These are phyloP conservation scores for Ophiothrix spiculata DNA, from an alignment of 35 echinoderm and acorn worm species.

Conservation along the genomic window DNA sequence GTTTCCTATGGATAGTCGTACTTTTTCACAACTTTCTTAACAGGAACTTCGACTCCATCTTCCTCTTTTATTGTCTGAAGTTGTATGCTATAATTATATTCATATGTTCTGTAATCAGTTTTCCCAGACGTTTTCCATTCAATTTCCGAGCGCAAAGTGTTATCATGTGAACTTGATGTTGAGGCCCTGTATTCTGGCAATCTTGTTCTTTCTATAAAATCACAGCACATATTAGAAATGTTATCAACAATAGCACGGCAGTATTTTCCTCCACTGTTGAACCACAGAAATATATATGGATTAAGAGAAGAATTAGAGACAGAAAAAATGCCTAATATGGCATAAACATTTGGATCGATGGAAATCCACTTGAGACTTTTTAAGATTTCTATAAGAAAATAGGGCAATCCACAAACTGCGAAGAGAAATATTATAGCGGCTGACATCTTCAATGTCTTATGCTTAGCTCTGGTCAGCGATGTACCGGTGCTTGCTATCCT, in stretches of 20 bases:
- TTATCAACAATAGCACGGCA: not conserved
- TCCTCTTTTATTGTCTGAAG: not conserved
- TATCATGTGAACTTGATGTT: not conserved
- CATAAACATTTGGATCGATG: conserved; percentile 50
- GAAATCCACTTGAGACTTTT: not conserved
- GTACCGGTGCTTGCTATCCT: conserved; percentile 76
- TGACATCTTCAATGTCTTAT: conserved; percentile 88
- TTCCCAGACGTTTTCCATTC: not conserved
- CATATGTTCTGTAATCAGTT: not conserved
- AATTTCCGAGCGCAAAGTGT: not conserved
- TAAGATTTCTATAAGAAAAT: conserved; percentile 71
- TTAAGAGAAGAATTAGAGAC: conserved; percentile 85
- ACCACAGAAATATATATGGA: conserved; percentile 87
- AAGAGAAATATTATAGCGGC: conserved; percentile 75
- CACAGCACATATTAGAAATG: not conserved
- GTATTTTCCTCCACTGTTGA: conserved; percentile 51
- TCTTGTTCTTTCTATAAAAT: not conserved
- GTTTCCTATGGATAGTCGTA: not conserved
- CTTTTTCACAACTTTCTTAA: not conserved
- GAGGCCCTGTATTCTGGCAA: not conserved
- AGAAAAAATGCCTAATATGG: conserved; percentile 86
- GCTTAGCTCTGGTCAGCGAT: conserved; percentile 77
- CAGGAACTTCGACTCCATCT: not conserved
- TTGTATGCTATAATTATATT: not conserved
- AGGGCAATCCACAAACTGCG: conserved; percentile 78